Conservation (phyloP, 2,888 invertebrate species). For the Diloba caeruleocephala region DNA sequence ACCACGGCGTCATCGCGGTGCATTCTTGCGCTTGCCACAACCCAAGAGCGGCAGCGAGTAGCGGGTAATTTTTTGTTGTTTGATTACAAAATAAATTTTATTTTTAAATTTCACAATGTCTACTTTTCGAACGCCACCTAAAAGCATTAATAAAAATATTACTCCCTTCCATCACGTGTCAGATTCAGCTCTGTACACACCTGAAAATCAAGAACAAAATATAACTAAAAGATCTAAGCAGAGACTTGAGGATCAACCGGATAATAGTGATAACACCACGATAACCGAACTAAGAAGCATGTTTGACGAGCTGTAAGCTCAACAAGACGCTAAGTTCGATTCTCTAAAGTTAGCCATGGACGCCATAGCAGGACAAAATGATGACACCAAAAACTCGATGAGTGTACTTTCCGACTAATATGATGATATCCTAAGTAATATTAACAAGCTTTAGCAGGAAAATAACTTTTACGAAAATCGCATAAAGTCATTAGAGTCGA, state of each 20-base stretch:
- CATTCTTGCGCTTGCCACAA: constrained; percentile 3
- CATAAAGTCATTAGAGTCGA: not conserved
- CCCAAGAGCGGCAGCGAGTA: constrained; percentile 3
- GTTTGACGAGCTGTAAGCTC: constrained; percentile 1
- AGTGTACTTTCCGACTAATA: not conserved
- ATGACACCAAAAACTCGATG: not conserved
- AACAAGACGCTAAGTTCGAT: not conserved
- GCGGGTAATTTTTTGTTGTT: no score
- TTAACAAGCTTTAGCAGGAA: not conserved
- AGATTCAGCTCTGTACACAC: not conserved
- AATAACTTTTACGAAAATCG: not conserved
- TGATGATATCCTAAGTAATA: not conserved
- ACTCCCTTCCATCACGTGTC: constrained; percentile 1
- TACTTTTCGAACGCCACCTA: not conserved
- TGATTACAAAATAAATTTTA: no score
- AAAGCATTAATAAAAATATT: not conserved
- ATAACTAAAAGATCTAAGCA: constrained; percentile 4
- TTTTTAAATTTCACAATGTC: not conserved
- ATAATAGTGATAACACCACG: not conserved
- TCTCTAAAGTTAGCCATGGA: not conserved
- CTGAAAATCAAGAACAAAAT: constrained; percentile 1
- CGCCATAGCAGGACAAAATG: not conserved
- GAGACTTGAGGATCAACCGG: not conserved
- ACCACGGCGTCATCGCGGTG: not conserved
- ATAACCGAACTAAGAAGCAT: not conserved